phyloP scores from a whole-genome alignment of 2,888 invertebrate species.

The Leucophenga montana region DNA sequence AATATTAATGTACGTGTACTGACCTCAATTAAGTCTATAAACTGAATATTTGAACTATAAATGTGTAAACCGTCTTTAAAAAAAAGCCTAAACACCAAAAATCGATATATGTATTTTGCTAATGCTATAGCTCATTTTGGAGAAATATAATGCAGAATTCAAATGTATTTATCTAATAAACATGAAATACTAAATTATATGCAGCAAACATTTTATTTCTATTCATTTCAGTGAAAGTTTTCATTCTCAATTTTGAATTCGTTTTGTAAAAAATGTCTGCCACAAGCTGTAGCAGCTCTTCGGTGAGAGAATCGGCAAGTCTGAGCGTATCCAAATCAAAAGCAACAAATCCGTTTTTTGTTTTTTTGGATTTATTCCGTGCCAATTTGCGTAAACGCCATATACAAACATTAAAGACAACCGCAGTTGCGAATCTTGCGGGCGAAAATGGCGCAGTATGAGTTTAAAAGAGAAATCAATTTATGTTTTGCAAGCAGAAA shows the following conservation, averaged over 20 bases:
- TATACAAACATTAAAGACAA: conserved; percentile 36
- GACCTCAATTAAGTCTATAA: conserved; percentile 67
- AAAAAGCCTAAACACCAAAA: conserved; percentile 54
- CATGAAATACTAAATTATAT: conserved; percentile 14
- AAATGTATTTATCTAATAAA: conserved; percentile 43
- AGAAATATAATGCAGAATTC: conserved; percentile 38
- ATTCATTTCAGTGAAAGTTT: no score
- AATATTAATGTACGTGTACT: conserved; percentile 42
- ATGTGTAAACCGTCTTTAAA: conserved; percentile 37
- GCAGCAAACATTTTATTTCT: no score
- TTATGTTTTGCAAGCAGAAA: conserved; percentile 33
- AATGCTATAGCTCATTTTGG: conserved; percentile 62
- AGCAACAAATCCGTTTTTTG: conserved; percentile 41
- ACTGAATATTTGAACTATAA: conserved; percentile 50
- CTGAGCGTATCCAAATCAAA: background rate
- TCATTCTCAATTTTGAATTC: no score
- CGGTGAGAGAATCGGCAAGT: background rate
- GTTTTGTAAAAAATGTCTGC: conserved; percentile 37
- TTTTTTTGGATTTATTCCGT: conserved; percentile 45
- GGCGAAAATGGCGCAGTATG: conserved; percentile 45
- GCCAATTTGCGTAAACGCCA: conserved; percentile 34
- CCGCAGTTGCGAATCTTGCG: conserved; percentile 33
- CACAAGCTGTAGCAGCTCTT: background rate
- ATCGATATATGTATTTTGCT: conserved; percentile 60
- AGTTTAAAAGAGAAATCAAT: conserved; percentile 36